Evolutionary conservation across 2,888 invertebrate species (phyloP).

Genomic region (Chalcosyrphus nemorum): DNA sequence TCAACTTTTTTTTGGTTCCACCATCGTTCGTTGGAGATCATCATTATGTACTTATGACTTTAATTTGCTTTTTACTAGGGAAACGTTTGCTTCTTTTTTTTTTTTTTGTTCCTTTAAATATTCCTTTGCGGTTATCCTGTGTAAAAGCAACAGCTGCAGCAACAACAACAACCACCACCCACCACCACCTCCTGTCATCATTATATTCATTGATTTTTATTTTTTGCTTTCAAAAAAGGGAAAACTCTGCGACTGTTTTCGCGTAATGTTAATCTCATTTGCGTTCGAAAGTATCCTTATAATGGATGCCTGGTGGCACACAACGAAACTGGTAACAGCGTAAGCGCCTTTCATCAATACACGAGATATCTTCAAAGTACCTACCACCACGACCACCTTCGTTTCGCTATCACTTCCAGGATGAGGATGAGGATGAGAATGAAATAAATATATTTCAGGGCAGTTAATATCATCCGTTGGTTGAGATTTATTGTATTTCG

Average conservation of each 20-base stretch:
- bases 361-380: neutral
- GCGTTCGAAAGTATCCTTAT: slow-evolving; percentile 43
- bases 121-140: slow-evolving; percentile 18
- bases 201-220: slow-evolving; percentile 48
- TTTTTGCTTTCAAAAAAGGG: neutral
- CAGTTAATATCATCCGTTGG: slow-evolving; percentile 26
- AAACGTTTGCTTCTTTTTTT: neutral
- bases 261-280: slow-evolving; percentile 44
- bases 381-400: slow-evolving; percentile 2
- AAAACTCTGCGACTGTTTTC: neutral
- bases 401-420: too few species aligned
- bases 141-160: slow-evolving; percentile 61
- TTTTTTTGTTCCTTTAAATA: neutral
- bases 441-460: slow-evolving; percentile 41
- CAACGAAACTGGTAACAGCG: slow-evolving; percentile 30
- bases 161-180: neutral
- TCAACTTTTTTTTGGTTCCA: slow-evolving; percentile 14
- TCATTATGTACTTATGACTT: slow-evolving; percentile 67
- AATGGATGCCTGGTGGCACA: slow-evolving; percentile 33
- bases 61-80: slow-evolving; percentile 40
- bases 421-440: too few species aligned
- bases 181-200: neutral
- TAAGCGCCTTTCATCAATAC: slow-evolving; percentile 38
- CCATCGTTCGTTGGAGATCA: slow-evolving; percentile 34
- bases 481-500: slow-evolving; percentile 58